These are phyloP conservation scores for Lampris megalopsis DNA, from an alignment of 2,113 vertebrate genomes.

Conservation along the genomic window DNA sequence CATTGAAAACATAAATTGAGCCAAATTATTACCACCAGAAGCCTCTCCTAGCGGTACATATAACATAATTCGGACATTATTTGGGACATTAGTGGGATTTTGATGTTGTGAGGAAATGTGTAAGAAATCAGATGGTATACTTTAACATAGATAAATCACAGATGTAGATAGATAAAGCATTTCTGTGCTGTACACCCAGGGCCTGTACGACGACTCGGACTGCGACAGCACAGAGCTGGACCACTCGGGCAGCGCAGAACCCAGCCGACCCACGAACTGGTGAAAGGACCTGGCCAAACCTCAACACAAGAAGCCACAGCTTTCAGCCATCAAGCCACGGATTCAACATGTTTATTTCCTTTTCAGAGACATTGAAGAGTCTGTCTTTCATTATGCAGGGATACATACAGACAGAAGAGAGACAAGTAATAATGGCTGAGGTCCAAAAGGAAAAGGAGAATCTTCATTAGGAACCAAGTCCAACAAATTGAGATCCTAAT, in stretches of 20 bases:
- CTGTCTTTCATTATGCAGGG: not conserved
- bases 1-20: too few relatives aligned
- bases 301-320: constrained; percentile 30
- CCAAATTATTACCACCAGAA: too few relatives aligned
- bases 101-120: not conserved
- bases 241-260: constrained; percentile 87
- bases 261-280: constrained; percentile 82
- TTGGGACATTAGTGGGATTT: too few relatives aligned
- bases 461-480: not conserved
- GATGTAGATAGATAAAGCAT: not conserved
- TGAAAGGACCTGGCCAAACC: constrained; percentile 70
- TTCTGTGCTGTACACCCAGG: constrained; percentile 68
- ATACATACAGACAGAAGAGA: constrained; percentile 13
- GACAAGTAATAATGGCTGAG: constrained; percentile 20
- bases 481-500: not conserved
- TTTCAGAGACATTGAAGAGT: constrained; percentile 7
- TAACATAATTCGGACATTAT: too few relatives aligned
- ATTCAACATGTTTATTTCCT: constrained; percentile 12
- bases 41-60: too few relatives aligned
- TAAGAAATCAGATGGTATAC: not conserved
- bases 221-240: constrained; percentile 93
- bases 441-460: constrained; percentile 24
- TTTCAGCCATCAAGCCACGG: constrained; percentile 14
- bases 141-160: not conserved
- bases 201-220: constrained; percentile 90